Percentiles rank a stretch among this genome's conserved stretches.
Evolutionary conservation across 35 echinoderm and acorn worm species (phyloP).

Genomic region (Eucidaris tribuloides): DNA sequence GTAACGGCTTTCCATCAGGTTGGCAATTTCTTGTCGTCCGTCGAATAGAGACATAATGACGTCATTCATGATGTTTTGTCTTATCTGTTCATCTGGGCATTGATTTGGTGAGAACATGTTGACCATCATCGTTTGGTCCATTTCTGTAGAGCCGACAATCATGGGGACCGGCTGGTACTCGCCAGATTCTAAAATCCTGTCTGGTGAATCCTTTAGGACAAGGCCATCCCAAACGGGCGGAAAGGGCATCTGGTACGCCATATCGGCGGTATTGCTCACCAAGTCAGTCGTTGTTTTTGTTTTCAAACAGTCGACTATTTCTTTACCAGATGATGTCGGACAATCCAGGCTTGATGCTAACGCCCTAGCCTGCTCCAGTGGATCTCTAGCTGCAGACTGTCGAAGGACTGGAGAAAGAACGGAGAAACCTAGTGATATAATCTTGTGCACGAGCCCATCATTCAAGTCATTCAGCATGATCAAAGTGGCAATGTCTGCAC

Average conservation of each 20-base stretch:
- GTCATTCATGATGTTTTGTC: not conserved
- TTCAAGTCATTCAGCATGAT: conserved; percentile 3
- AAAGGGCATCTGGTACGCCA: not conserved
- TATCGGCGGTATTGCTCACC: not conserved
- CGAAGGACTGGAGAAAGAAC: not conserved
- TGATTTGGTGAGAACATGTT: not conserved
- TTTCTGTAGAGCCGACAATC: not conserved
- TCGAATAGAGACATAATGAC: not conserved
- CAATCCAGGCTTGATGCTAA: not conserved
- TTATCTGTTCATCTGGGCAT: not conserved
- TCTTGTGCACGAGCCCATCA: conserved; percentile 10
- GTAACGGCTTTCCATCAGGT: not conserved
- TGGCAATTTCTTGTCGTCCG: not conserved
- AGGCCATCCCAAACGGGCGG: not conserved
- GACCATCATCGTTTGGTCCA: not conserved
- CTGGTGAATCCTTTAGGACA: not conserved
- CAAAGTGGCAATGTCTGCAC: not conserved
- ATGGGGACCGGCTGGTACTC: not conserved
- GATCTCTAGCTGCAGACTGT: not conserved
- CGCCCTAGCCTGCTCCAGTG: not conserved
- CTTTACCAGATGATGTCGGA: not conserved
- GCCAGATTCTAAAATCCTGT: not conserved
- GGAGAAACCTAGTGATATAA: not conserved
- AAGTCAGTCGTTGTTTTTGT: not conserved
- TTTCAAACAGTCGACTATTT: not conserved